Conservation (phyloP, 2,797 vertebrate species). For the Fistularia tabacaria region DNA sequence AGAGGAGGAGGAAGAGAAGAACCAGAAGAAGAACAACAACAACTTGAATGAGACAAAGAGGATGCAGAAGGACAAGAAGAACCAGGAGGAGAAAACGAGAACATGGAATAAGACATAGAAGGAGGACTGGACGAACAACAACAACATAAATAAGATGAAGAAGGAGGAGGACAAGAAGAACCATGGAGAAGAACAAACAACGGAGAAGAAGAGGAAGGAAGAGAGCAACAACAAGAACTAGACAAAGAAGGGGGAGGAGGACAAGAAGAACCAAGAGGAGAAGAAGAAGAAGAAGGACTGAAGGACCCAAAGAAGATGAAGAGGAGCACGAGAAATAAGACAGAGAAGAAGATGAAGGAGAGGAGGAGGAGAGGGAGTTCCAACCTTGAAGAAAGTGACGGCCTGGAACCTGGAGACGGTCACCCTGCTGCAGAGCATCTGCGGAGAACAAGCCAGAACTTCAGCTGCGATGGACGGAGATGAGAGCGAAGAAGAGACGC, state of each 20-base stretch:
- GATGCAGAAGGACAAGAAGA: neutral
- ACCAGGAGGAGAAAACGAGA: no score
- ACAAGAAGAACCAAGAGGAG: neutral
- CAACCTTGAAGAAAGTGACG: conserved; percentile 79
- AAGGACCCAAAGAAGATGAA: neutral
- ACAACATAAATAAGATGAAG: neutral
- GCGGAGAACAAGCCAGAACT: conserved; percentile 5
- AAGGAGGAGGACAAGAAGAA: neutral
- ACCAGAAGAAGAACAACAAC: neutral
- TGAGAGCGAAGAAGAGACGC: neutral
- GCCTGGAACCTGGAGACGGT: conserved; percentile 72
- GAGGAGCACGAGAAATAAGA: conserved; percentile 2
- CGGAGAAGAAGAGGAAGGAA: neutral
- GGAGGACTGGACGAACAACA: neutral
- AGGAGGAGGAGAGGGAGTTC: neutral
- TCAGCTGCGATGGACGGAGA: neutral
- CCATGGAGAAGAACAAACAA: no score
- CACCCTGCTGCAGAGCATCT: conserved; percentile 78
- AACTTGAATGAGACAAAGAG: neutral
- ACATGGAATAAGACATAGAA: neutral
- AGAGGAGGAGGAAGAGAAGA: neutral
- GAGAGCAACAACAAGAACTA: neutral
- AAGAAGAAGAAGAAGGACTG: neutral
- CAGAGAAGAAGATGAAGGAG: neutral
- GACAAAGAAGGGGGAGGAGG: neutral